Conservation (phyloP, 2,797 vertebrate species). For the Cryptoprocta ferox region DNA sequence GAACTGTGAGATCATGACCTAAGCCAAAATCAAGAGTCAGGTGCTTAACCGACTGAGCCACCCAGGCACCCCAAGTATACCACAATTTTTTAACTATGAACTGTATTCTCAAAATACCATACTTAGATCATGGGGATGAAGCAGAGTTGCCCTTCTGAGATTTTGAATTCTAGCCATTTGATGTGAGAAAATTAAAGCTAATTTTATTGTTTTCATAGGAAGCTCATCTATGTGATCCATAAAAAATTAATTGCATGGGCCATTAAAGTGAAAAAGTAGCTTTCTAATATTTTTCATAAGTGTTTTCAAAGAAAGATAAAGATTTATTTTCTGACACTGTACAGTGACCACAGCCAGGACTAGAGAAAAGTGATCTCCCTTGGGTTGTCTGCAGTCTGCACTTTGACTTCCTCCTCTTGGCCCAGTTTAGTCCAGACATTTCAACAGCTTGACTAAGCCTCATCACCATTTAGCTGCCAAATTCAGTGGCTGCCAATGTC, state of each 20-base stretch:
- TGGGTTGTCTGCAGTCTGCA: conserved; percentile 57
- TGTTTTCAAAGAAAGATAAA: conserved; percentile 48
- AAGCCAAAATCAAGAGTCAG: no score
- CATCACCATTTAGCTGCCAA: conserved; percentile 65
- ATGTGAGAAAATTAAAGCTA: not conserved
- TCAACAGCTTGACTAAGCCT: conserved; percentile 78
- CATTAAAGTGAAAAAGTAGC: not conserved
- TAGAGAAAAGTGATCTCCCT: conserved; percentile 66
- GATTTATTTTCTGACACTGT: conserved; percentile 53
- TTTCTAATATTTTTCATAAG: conserved; percentile 5
- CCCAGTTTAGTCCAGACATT: conserved; percentile 73
- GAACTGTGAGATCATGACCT: no score
- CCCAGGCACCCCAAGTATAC: no score
- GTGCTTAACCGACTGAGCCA: no score
- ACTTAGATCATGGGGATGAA: not conserved
- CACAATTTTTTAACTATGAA: conserved; percentile 42
- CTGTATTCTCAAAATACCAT: not conserved
- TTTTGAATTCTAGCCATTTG: not conserved
- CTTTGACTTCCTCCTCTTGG: conserved; percentile 70
- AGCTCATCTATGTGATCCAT: not conserved
- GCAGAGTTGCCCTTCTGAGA: not conserved
- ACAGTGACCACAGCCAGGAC: conserved; percentile 1
- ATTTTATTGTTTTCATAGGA: not conserved
- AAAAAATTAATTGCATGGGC: not conserved
- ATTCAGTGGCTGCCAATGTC: conserved; percentile 56